Evolutionary conservation across 1,140 invertebrate genomes (phyloP).

Genomic region (Drosophila bocqueti): DNA sequence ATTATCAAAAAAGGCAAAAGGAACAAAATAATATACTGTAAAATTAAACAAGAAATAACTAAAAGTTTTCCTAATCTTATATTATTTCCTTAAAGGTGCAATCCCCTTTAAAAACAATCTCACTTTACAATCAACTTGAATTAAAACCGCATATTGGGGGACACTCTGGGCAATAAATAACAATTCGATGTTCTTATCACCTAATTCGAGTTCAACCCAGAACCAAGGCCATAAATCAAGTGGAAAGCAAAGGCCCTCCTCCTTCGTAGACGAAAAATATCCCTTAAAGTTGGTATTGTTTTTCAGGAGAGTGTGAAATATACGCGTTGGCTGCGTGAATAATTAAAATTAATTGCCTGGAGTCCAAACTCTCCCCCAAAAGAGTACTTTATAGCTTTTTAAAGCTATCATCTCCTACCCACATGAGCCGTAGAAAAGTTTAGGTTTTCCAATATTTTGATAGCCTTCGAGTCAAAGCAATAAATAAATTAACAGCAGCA

Average conservation of each 20-base stretch:
- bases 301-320: constrained; percentile 67
- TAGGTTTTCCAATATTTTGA: constrained; percentile 66
- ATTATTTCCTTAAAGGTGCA: constrained; percentile 4
- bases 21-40: background rate
- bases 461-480: constrained; percentile 62
- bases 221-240: constrained; percentile 74
- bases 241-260: constrained; percentile 41
- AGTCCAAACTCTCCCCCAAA: constrained; percentile 13
- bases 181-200: constrained; percentile 83
- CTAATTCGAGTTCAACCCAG: constrained; percentile 46
- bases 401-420: constrained; percentile 52
- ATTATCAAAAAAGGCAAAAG: background rate
- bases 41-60: background rate
- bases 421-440: constrained; percentile 22
- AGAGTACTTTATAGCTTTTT: constrained; percentile 68
- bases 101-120: constrained; percentile 53
- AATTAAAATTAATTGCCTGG: constrained; percentile 78
- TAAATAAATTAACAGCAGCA: constrained; percentile 74
- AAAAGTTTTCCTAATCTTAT: background rate
- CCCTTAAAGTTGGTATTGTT: constrained; percentile 33
- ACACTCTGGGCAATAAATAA: constrained; percentile 65
- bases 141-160: constrained; percentile 43
- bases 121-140: constrained; percentile 51
- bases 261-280: constrained; percentile 7
- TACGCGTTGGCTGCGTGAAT: constrained; percentile 71